phyloP scores from a whole-genome alignment of 2,888 invertebrate genomes.

The Drosophila conformis region DNA sequence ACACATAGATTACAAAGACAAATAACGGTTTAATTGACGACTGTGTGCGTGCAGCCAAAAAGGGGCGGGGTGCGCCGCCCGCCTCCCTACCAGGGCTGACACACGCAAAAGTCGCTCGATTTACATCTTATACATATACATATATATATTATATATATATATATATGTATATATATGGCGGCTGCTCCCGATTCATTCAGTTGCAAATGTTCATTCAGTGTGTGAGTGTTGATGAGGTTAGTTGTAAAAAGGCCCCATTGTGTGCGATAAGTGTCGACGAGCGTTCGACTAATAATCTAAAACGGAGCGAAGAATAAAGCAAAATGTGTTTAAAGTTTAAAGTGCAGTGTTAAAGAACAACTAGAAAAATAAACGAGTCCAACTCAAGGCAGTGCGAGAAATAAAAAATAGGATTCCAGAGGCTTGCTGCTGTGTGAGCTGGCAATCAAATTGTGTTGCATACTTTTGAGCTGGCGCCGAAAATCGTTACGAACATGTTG shows the following conservation, averaged over 20 bases:
- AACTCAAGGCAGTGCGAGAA: conserved; percentile 17
- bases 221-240: conserved; percentile 78
- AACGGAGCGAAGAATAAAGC: conserved; percentile 10
- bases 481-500: conserved; percentile 68
- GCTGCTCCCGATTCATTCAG: conserved; percentile 64
- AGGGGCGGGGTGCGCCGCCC: conserved; percentile 25
- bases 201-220: conserved; percentile 70
- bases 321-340: conserved; percentile 35
- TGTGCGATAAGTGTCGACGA: conserved; percentile 29
- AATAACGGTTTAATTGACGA: conserved; percentile 49
- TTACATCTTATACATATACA: conserved; percentile 34
- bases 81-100: conserved; percentile 47
- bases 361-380: conserved; percentile 9
- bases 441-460: conserved; percentile 57
- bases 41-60: conserved; percentile 15
- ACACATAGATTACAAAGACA: conserved; percentile 46
- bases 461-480: conserved; percentile 60
- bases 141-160: background rate
- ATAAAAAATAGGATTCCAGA: conserved; percentile 14
- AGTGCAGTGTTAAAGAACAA: conserved; percentile 47
- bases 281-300: conserved; percentile 12
- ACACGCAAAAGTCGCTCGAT: conserved; percentile 26
- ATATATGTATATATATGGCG: conserved; percentile 12
- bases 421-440: conserved; percentile 24
- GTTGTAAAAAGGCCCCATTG: conserved; percentile 55